phyloP scores from a whole-genome alignment of 2,888 invertebrate genomes.

The Teinopalpus imperialis region DNA sequence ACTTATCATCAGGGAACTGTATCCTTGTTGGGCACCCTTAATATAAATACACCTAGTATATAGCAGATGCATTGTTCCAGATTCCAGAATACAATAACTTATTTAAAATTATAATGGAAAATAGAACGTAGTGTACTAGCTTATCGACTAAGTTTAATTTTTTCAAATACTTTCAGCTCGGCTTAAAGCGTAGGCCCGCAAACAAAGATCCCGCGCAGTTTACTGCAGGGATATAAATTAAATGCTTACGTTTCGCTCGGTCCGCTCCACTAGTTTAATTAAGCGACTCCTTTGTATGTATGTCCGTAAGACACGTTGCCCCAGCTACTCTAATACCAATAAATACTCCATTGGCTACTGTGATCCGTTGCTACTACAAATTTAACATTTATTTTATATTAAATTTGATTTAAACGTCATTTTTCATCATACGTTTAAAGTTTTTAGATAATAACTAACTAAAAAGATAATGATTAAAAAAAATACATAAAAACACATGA shows the following conservation, averaged over 20 bases:
- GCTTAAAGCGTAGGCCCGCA: constrained; percentile 46
- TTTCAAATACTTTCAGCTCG: constrained; percentile 36
- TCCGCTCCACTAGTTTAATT: constrained; percentile 79
- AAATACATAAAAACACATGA: too few species aligned
- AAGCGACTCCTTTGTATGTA: constrained; percentile 74
- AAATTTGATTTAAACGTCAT: background rate
- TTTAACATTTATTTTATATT: background rate
- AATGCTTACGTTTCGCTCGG: constrained; percentile 80
- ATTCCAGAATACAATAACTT: too few species aligned
- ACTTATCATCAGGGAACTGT: too few species aligned
- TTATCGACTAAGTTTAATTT: background rate
- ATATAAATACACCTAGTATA: too few species aligned
- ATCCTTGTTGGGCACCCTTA: too few species aligned
- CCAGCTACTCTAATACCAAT: constrained; percentile 38
- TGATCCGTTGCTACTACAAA: background rate
- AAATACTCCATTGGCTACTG: constrained; percentile 29
- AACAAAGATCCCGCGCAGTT: constrained; percentile 70
- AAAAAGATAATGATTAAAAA: too few species aligned
- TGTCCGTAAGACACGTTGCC: constrained; percentile 69
- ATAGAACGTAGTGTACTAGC: too few species aligned
- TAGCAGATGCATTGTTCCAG: too few species aligned
- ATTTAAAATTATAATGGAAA: too few species aligned
- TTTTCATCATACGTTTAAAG: too few species aligned
- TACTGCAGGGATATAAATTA: constrained; percentile 81
- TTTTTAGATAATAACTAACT: too few species aligned